Conservation (phyloP, 2,888 invertebrate species). For the Synanthedon tipuliformis region DNA sequence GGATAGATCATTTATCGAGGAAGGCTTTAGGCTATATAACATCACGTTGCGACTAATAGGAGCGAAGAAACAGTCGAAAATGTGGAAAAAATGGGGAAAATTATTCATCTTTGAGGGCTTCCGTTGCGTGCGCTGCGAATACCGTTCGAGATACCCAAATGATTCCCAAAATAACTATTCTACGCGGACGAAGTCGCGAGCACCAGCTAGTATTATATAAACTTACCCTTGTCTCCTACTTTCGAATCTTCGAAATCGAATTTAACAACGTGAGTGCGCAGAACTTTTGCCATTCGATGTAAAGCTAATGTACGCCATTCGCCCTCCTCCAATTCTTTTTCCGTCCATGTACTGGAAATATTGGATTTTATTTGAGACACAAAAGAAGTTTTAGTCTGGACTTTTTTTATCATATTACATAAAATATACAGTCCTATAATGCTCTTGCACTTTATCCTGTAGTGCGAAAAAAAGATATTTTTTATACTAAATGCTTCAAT, state of each 20-base stretch:
- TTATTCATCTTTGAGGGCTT: too few relatives aligned
- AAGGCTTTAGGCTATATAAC: too few relatives aligned
- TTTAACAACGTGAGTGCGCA: conserved; percentile 76
- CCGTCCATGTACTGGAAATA: conserved; percentile 41
- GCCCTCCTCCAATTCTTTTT: conserved; percentile 48
- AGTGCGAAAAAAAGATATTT: too few relatives aligned
- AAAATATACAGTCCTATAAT: not conserved
- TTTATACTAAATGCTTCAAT: too few relatives aligned
- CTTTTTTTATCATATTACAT: not conserved
- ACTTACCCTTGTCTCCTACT: conserved; percentile 46
- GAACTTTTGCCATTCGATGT: conserved; percentile 66
- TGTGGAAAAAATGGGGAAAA: too few relatives aligned
- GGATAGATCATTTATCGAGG: too few relatives aligned
- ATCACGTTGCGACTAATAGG: too few relatives aligned
- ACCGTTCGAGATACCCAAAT: too few relatives aligned
- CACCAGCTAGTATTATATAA: not conserved
- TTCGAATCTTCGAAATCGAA: conserved; percentile 65
- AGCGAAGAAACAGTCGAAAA: too few relatives aligned
- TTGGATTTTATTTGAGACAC: not conserved
- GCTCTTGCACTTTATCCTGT: not conserved
- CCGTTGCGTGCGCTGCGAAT: too few relatives aligned
- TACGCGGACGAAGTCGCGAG: too few relatives aligned
- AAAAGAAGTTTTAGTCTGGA: not conserved
- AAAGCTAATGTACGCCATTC: conserved; percentile 74
- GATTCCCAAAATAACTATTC: too few relatives aligned